A percentile compares a stretch with the other conserved stretches of the same genome.
These are phyloP conservation scores for Tineola bisselliella DNA, from an alignment of 2,888 invertebrate species.

Conservation along the genomic window DNA sequence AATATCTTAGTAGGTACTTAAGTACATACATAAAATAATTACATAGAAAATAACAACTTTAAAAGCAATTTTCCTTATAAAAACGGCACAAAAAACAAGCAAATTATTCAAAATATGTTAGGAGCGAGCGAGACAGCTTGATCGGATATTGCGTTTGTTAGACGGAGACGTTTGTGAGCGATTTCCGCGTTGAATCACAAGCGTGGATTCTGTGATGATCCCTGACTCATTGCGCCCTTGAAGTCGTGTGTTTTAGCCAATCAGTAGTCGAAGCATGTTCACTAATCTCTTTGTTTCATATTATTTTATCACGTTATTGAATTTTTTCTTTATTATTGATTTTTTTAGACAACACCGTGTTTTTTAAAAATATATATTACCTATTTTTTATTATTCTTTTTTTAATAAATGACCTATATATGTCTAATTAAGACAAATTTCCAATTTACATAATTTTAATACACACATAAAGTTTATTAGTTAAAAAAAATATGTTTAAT, in stretches of 20 bases:
- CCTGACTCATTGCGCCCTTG: slow-evolving; percentile 55
- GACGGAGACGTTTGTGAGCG: slow-evolving; percentile 15
- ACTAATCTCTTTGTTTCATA: slow-evolving; percentile 45
- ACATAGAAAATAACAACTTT: not conserved
- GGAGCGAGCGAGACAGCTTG: not conserved
- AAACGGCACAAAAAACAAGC: not conserved
- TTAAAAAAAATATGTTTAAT: too few relatives aligned
- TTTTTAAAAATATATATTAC: too few relatives aligned
- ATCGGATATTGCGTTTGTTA: not conserved
- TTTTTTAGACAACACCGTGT: too few relatives aligned
- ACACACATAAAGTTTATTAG: too few relatives aligned
- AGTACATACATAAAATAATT: not conserved
- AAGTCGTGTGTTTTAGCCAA: slow-evolving; percentile 58
- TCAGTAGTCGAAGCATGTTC: slow-evolving; percentile 48
- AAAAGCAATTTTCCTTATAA: not conserved
- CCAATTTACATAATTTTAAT: too few relatives aligned
- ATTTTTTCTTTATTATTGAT: slow-evolving; percentile 28
- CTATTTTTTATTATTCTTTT: too few relatives aligned
- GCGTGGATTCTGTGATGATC: not conserved
- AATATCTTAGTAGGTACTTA: too few relatives aligned
- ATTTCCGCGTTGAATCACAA: slow-evolving; percentile 60
- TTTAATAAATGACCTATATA: too few relatives aligned
- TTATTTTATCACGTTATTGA: slow-evolving; percentile 37
- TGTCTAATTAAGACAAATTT: too few relatives aligned
- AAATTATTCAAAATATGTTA: not conserved